A percentile compares a stretch with the other conserved stretches of the same genome.
Conservation (phyloP, 1,140 invertebrate genomes). For the Lepidurus packardi region DNA sequence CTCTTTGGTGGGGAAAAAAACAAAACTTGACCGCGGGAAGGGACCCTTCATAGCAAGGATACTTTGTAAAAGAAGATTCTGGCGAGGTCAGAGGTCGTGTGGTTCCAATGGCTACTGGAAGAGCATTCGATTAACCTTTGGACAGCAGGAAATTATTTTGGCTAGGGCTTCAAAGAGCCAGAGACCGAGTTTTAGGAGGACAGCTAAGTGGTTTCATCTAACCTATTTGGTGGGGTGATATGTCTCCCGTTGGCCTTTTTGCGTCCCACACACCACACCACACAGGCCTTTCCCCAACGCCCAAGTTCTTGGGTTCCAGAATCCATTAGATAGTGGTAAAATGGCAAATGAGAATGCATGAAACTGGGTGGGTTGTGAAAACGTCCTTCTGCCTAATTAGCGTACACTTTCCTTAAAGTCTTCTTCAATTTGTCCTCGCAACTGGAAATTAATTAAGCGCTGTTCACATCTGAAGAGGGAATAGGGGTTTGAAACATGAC, state of each 20-base stretch:
- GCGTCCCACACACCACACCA: background rate
- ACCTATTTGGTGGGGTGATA: conserved; percentile 8
- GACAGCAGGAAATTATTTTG: conserved; percentile 17
- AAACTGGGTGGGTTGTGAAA: background rate
- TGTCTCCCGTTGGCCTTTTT: background rate
- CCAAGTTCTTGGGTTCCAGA: background rate
- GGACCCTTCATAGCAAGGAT: background rate
- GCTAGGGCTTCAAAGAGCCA: background rate
- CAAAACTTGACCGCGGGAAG: background rate
- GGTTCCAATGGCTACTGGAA: conserved; percentile 5
- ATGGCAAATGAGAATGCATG: background rate
- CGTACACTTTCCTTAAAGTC: background rate
- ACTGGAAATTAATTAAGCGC: background rate
- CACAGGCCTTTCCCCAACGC: too few species aligned
- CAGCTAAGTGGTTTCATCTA: conserved; percentile 16
- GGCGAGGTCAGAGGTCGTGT: background rate
- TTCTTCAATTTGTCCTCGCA: background rate
- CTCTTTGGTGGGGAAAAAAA: background rate
- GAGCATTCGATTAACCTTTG: background rate
- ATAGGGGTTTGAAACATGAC: background rate
- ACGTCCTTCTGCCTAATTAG: background rate
- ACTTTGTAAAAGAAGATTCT: background rate
- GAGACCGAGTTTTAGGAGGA: background rate
- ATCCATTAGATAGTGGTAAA: conserved; percentile 19
- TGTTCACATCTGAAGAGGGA: background rate